phyloP scores from a whole-genome alignment of 92 coral and sea anemone genomes.

The Bergia puertoricense region DNA sequence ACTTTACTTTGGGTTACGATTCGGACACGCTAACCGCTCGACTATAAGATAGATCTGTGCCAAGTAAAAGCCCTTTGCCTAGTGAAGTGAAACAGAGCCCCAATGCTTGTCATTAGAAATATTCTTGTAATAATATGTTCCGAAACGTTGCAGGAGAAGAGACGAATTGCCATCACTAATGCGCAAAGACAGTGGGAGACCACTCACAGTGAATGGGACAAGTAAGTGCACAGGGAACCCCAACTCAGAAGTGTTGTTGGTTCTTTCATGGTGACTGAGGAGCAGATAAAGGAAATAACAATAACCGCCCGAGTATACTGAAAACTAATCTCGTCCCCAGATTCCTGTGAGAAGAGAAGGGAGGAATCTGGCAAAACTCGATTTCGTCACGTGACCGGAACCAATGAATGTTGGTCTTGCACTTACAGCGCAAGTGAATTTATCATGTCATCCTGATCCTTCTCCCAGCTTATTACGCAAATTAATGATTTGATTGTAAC shows the following conservation, averaged over 20 bases:
- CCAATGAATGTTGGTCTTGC: no score
- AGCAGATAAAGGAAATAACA: conserved; percentile 3
- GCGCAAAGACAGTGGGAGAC: conserved; percentile 97
- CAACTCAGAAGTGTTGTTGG: neutral
- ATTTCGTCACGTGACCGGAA: no score
- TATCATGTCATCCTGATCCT: no score
- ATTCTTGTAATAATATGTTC: neutral
- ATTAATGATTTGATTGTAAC: no score
- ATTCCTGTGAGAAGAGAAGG: no score
- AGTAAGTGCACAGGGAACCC: conserved; percentile 14
- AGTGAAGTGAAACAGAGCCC: neutral
- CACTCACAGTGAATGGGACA: conserved; percentile 51
- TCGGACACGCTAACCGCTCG: neutral
- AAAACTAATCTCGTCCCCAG: no score
- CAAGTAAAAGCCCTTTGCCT: neutral
- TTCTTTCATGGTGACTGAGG: neutral
- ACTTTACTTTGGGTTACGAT: neutral
- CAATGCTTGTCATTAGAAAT: neutral
- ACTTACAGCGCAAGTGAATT: no score
- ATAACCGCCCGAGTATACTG: neutral
- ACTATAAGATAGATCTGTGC: neutral
- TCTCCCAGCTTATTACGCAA: no score
- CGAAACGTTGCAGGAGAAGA: conserved; percentile 77
- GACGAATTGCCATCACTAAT: conserved; percentile 91
- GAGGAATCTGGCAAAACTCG: no score